Percentiles rank a stretch among this genome's conserved stretches.
phyloP scores from a whole-genome alignment of 2,113 vertebrate species.

The Spizaetus ornatus region DNA sequence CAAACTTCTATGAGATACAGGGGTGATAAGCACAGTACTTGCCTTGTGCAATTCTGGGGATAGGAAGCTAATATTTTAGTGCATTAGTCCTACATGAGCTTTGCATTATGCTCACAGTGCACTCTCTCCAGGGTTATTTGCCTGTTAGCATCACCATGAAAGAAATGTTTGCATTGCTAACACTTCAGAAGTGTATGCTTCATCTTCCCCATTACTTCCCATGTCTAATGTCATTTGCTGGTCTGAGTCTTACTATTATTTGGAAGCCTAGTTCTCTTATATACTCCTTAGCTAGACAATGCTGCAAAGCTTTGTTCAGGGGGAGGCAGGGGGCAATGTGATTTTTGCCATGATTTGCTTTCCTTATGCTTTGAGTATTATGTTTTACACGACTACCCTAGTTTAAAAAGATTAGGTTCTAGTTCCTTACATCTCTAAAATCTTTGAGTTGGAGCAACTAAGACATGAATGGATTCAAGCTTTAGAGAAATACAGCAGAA shows the following conservation, averaged over 20 bases:
- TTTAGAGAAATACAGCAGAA: slow-evolving; percentile 19
- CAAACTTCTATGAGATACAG: background rate
- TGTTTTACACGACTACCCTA: background rate
- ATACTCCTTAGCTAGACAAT: background rate
- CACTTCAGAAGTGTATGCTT: background rate
- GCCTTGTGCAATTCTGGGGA: background rate
- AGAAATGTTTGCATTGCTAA: background rate
- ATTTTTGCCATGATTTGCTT: background rate
- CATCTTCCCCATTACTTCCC: background rate
- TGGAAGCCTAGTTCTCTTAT: background rate
- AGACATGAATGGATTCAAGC: slow-evolving; percentile 1
- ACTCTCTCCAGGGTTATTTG: background rate
- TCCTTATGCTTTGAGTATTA: background rate
- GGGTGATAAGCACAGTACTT: background rate
- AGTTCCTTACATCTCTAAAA: background rate
- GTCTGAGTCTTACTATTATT: background rate
- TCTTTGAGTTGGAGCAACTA: background rate
- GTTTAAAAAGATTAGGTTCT: background rate
- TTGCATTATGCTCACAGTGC: background rate
- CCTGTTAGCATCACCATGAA: background rate
- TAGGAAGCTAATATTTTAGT: background rate
- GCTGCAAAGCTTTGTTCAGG: background rate
- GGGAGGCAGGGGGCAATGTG: background rate
- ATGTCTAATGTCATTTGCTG: background rate
- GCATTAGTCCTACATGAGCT: background rate